phyloP scores from a whole-genome alignment of 2,888 invertebrate genomes.

The Drosophila tripunctata region DNA sequence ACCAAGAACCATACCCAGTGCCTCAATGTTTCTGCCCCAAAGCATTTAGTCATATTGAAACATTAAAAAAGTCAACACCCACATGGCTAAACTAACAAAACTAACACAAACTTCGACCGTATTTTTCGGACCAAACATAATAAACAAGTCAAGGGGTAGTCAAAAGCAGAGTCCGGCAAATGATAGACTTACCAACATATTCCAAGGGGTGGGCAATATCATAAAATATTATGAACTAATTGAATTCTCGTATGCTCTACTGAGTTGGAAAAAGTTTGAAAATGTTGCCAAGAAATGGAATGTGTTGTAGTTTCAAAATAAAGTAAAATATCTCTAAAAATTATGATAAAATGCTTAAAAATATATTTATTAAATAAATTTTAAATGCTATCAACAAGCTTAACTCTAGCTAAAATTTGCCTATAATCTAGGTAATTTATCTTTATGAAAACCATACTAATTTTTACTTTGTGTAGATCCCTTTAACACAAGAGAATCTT shows the following conservation, averaged over 20 bases:
- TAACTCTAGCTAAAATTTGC: too few relatives aligned
- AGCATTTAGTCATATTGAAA: slow-evolving; percentile 80
- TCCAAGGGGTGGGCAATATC: slow-evolving; percentile 5
- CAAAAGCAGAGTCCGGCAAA: slow-evolving; percentile 22
- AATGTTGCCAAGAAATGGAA: too few relatives aligned
- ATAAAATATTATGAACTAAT: slow-evolving; percentile 24
- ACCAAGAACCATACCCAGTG: slow-evolving; percentile 32
- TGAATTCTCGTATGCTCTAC: slow-evolving; percentile 38
- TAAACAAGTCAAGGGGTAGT: slow-evolving; percentile 62
- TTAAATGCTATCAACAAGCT: too few relatives aligned
- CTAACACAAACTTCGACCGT: slow-evolving; percentile 53
- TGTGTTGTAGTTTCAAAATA: too few relatives aligned
- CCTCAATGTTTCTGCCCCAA: slow-evolving; percentile 52
- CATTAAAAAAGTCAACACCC: slow-evolving; percentile 81
- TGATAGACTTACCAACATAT: slow-evolving; percentile 34
- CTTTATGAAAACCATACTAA: too few relatives aligned
- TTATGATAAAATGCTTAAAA: background rate
- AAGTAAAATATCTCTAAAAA: background rate
- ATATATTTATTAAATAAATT: too few relatives aligned
- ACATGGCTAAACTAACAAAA: slow-evolving; percentile 63
- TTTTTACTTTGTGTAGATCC: background rate
- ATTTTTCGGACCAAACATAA: slow-evolving; percentile 60
- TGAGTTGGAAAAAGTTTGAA: background rate
- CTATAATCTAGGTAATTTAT: too few relatives aligned
- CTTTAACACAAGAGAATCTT: background rate